Percentiles rank a stretch among this genome's conserved stretches.
These are phyloP conservation scores for Leguminivora glycinivorella DNA, from an alignment of 1,140 invertebrate genomes.

Conservation along the genomic window DNA sequence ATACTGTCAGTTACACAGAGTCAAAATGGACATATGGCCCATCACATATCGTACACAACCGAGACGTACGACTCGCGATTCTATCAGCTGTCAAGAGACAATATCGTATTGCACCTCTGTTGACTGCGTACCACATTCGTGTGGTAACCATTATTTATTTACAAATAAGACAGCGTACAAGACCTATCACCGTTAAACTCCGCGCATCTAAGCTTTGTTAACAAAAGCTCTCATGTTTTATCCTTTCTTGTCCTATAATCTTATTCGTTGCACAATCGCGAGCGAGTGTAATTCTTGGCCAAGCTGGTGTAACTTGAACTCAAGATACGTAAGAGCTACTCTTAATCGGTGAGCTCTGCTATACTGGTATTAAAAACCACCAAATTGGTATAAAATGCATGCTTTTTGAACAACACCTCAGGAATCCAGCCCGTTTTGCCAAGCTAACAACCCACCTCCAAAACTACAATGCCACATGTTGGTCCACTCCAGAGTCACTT, in stretches of 20 bases:
- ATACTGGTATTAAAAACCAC: background rate
- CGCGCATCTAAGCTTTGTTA: conserved; percentile 14
- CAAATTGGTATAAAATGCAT: background rate
- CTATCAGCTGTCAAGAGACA: background rate
- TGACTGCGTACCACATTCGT: background rate
- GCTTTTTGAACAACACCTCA: background rate
- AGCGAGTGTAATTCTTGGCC: background rate
- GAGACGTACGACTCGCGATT: background rate
- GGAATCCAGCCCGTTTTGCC: background rate
- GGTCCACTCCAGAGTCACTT: background rate
- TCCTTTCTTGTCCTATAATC: background rate
- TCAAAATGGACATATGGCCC: background rate
- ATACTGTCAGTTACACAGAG: background rate
- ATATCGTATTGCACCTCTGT: conserved; percentile 6
- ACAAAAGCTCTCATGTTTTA: conserved; percentile 9
- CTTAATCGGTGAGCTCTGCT: background rate
- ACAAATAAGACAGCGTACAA: conserved; percentile 14
- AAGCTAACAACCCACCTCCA: background rate
- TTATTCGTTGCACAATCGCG: background rate
- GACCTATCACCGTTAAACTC: conserved; percentile 8
- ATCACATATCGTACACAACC: background rate
- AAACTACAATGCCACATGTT: background rate
- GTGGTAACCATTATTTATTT: conserved; percentile 2
- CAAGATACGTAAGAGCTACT: background rate
- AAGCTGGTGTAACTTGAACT: background rate